Base-by-base conservation (phyloP, 2,888 invertebrate species). In the Hoplodrina ambigua region DNA sequence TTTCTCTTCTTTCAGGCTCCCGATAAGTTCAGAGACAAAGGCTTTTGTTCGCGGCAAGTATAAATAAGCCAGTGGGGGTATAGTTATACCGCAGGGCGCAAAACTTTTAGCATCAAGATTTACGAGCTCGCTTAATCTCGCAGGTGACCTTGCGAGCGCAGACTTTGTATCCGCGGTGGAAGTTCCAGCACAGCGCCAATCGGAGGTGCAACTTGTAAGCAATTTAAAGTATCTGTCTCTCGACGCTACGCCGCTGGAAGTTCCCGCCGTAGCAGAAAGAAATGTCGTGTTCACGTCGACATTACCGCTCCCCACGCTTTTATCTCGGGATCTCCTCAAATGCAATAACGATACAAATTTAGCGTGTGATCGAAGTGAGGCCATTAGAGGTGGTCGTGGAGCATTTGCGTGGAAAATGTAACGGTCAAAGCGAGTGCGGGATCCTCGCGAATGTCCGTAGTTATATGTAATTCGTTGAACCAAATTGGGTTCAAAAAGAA, bases 371-470 rank as follows among this genome's bases (percentile, higher is more conserved):
- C 75, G 82, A 81, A 85, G 77, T 65, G 69, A 74, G 77, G 64
- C 74, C 75, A 85, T 85, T 84, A 84, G 63, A 69, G 65, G 57
- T 80, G 74, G 78, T 81, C 73, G 75, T 72, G 66, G n/a, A 57
- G 75, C 72, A 78, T 84, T 85, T 77, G 74, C 72, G 78, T 81
- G 82, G 84, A 85, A 84, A 84, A 80, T 77, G 69, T 80, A 73
- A 80, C 59, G 82, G 84, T 83, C 84, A 83, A 72, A 81, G 73
- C 33, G 68, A 85, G 72, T 66, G 72, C 60, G 56, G 62, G 63
- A 72, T 69, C 64, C 57, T 59, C 67, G 63, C 85, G 77, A 77
- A 68, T 74, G 70, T 76, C 63, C 76, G 71, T 58, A 60, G 79
- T 85, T 77, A 71, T 75, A 64, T 71, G 82, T 85, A 75, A 79